These are phyloP conservation scores for Naja naja DNA, from an alignment of 2,113 vertebrate species.

Conservation along the genomic window DNA sequence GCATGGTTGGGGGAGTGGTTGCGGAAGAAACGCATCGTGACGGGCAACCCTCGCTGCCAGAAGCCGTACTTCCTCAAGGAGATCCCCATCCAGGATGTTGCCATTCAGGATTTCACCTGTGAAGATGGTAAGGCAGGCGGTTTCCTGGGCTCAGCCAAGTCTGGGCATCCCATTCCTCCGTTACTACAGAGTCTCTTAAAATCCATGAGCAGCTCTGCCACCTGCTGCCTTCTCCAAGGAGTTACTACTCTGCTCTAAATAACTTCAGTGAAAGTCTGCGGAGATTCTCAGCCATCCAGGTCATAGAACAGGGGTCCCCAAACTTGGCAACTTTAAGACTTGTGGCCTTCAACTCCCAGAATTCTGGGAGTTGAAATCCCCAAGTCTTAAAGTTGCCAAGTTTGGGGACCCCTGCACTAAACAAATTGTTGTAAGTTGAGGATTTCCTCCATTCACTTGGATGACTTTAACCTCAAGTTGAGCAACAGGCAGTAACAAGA, in stretches of 20 bases:
- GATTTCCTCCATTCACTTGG: no score
- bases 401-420: no score
- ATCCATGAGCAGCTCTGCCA: no score
- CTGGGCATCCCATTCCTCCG: background rate
- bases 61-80: slow-evolving; percentile 97
- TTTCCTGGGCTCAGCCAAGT: background rate
- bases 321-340: no score
- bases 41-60: slow-evolving; percentile 95
- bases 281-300: background rate
- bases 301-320: no score
- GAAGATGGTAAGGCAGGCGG: slow-evolving; percentile 82
- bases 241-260: no score
- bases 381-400: no score
- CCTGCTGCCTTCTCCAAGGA: background rate
- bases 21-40: slow-evolving; percentile 93
- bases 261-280: background rate
- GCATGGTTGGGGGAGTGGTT: slow-evolving; percentile 97
- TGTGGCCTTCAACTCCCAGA: no score
- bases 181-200: background rate
- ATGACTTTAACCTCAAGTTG: background rate
- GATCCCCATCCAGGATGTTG: slow-evolving; percentile 97
- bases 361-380: no score
- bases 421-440: no score
- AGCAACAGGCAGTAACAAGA: background rate
- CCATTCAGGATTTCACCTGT: slow-evolving; percentile 95